phyloP scores from a whole-genome alignment of 2,113 vertebrate species.

The Hucho hucho region DNA sequence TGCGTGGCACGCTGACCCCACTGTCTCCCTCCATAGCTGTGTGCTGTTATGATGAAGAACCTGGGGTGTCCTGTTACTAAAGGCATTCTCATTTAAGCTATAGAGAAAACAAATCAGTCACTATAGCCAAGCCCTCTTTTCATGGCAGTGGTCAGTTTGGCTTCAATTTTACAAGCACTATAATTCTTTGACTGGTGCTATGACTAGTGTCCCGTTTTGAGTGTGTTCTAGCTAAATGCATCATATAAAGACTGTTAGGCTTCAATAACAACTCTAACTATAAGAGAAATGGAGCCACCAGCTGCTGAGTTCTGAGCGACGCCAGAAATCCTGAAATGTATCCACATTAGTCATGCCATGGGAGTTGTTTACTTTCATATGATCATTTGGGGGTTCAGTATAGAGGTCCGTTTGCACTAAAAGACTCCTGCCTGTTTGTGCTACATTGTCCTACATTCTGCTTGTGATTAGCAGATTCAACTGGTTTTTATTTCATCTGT shows the following conservation, averaged over 20 bases:
- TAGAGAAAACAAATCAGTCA: neutral
- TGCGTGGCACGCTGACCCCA: conserved; percentile 17
- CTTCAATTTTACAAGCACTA: neutral
- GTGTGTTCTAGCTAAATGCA: neutral
- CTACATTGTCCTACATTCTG: neutral
- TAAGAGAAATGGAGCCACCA: conserved; percentile 15
- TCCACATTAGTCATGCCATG: conserved; percentile 26
- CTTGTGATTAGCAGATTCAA: neutral
- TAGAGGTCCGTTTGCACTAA: neutral
- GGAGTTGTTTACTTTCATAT: conserved; percentile 8
- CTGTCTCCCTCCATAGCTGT: conserved; percentile 32
- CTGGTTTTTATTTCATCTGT: neutral
- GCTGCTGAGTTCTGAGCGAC: conserved; percentile 25
- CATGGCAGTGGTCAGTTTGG: neutral
- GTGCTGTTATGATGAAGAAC: conserved; percentile 24
- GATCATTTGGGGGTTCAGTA: neutral
- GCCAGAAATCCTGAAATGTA: conserved; percentile 13
- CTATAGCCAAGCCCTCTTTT: neutral
- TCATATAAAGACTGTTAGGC: neutral
- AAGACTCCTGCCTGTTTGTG: neutral
- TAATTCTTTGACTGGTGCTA: neutral
- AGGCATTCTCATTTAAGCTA: neutral
- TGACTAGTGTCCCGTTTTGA: neutral
- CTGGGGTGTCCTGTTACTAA: conserved; percentile 31
- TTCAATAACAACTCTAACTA: neutral